Conservation (phyloP, 2,113 vertebrate species). For the Perccottus glenii region DNA sequence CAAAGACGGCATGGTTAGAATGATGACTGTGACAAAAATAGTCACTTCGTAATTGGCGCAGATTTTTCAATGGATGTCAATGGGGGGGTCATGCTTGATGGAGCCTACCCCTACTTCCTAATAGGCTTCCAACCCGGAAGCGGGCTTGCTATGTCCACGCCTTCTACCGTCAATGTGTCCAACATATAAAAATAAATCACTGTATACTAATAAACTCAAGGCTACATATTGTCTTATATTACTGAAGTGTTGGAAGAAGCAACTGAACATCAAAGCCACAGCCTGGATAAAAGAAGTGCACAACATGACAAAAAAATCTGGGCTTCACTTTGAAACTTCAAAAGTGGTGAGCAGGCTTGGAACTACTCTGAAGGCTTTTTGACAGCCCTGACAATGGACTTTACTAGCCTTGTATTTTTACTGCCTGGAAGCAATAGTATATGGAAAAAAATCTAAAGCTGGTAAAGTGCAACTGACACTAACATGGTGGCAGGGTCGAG, state of each 20-base stretch:
- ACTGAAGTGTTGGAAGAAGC: neutral
- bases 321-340: conserved; percentile 1
- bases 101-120: too few species aligned
- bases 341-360: neutral
- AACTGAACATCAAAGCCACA: neutral
- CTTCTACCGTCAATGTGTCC: too few species aligned
- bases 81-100: too few species aligned
- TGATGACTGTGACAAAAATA: too few species aligned
- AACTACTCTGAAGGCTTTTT: neutral
- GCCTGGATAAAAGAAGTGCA: conserved; percentile 7
- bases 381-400: conserved; percentile 1
- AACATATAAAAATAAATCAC: neutral
- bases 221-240: neutral
- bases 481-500: neutral
- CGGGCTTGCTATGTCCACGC: too few species aligned
- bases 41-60: too few species aligned
- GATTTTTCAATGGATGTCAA: too few species aligned
- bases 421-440: neutral
- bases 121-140: too few species aligned
- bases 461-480: neutral
- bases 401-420: neutral
- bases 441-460: neutral
- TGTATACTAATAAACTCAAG: neutral
- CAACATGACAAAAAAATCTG: conserved; percentile 5
- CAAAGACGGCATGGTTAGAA: too few species aligned